phyloP scores from a whole-genome alignment of 2,888 invertebrate genomes.

The Andrena haemorrhoa region DNA sequence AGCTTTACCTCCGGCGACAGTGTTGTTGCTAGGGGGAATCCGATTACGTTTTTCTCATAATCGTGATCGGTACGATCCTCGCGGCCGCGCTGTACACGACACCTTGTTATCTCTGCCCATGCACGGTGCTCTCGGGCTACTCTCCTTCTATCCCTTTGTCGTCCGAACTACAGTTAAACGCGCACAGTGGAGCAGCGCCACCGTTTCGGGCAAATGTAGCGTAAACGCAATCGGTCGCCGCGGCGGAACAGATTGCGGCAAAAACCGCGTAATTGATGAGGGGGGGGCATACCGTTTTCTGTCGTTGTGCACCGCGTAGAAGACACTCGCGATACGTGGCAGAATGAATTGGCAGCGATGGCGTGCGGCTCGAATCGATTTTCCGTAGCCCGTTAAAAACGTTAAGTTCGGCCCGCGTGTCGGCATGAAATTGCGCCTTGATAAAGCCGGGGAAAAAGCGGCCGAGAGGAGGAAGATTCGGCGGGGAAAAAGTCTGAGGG shows the following conservation, averaged over 20 bases:
- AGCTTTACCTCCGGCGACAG: conserved; percentile 56
- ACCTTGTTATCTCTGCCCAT: conserved; percentile 14
- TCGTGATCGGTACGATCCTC: conserved; percentile 44
- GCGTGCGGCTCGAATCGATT: conserved; percentile 61
- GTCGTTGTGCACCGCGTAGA: conserved; percentile 6
- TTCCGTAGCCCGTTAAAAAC: conserved; percentile 37
- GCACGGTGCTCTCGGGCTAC: not conserved
- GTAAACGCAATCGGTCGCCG: conserved; percentile 27
- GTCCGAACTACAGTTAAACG: not conserved
- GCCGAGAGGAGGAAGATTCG: conserved; percentile 7
- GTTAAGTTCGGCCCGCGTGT: conserved; percentile 25
- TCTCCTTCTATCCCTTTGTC: not conserved
- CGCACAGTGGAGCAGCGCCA: not conserved
- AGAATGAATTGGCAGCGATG: conserved; percentile 53
- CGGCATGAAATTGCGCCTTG: conserved; percentile 42
- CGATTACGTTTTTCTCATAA: conserved; percentile 58
- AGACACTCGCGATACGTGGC: conserved; percentile 17
- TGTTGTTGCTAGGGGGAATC: conserved; percentile 65
- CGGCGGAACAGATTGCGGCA: conserved; percentile 11
- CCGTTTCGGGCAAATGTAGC: conserved; percentile 8
- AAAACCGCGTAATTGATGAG: conserved; percentile 27
- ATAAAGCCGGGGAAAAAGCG: conserved; percentile 45
- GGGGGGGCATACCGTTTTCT: conserved; percentile 24
- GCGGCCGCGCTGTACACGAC: conserved; percentile 16
- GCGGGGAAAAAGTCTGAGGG: conserved; percentile 33